Evolutionary conservation across 2,113 vertebrate genomes (phyloP), one percentile per base, ranked within the genome.

Genomic region (Lates calcarifer): DNA sequence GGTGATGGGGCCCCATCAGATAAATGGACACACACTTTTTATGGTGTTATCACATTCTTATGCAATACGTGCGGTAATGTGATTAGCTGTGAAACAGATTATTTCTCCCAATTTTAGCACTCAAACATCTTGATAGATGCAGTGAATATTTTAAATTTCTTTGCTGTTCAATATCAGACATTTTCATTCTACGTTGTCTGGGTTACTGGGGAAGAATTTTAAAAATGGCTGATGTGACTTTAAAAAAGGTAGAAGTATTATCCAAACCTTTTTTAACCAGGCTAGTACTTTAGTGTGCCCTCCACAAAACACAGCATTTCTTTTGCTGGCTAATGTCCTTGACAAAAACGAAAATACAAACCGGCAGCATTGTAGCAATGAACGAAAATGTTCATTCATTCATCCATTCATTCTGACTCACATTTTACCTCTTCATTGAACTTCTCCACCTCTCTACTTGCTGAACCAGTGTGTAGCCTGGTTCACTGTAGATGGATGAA

Each of bases 281-380:
- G 2, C 57, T n/a, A 62, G 33, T 13, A 62, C 29, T 26, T 28
- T 20, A 33, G 12, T 73, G 13, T 31, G 24, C 6, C 63, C 49
- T 37, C 67, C 49, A 57, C 9, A 61, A n/a, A 29, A 18, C 13
- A 31, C 14, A 41, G 70, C 51, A 26, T 43, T 4, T 62, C 8
- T 28, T 55, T n/a, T 29, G 57, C 60, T 28, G 22, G 15, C 5
- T 39, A 49, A 68, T 45, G 64, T 56, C 70, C 76, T 79, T 60
- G 31, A 60, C 29, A 60, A 35, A 84, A 28, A 17, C 47, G 20
- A 1, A 39, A 17, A 17, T 45, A 6, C 66, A 53, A 60, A 24
- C 51, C 10, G 66, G 0, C 35, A 20, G n/a, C 45, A 29, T 14
- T 79, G 12, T 29, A 64, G 33, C 18, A 35, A 45, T 66, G 10